Evolutionary conservation across 2,113 vertebrate species (phyloP).

Genomic region (Oenanthe melanoleuca): DNA sequence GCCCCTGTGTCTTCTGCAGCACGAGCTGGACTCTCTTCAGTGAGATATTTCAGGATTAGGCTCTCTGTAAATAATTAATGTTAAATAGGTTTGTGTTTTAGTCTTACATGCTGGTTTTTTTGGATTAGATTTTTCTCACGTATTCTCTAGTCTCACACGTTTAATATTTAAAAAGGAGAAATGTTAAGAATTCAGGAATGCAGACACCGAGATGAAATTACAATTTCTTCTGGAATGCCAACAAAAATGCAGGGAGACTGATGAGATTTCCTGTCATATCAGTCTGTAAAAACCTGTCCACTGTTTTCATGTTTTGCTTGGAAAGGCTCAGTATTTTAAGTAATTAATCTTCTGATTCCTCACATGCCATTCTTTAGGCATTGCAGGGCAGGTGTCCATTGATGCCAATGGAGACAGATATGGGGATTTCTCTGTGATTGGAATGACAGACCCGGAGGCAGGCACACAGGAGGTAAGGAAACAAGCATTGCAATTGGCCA

Average conservation of each 20-base stretch:
- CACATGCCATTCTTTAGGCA: conserved; percentile 81
- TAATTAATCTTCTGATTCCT: conserved; percentile 75
- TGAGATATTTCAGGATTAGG: background rate
- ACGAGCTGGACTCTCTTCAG: background rate
- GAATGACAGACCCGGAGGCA: conserved; percentile 87
- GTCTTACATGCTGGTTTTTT: conserved; percentile 9
- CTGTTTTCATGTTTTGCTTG: conserved; percentile 79
- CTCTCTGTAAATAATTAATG: background rate
- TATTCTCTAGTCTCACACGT: conserved; percentile 59
- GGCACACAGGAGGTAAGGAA: conserved; percentile 92
- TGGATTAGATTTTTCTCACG: conserved; percentile 41
- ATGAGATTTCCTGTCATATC: conserved; percentile 84
- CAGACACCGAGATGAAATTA: conserved; percentile 82
- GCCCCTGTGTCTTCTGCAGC: background rate
- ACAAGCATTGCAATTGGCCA: background rate
- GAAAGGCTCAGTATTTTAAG: conserved; percentile 62
- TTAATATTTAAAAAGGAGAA: conserved; percentile 72
- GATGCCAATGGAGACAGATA: conserved; percentile 92
- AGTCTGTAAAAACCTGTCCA: conserved; percentile 75
- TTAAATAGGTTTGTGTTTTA: background rate
- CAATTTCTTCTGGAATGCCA: conserved; percentile 82
- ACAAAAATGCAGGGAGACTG: conserved; percentile 78
- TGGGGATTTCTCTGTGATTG: conserved; percentile 94
- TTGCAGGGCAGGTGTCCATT: conserved; percentile 94
- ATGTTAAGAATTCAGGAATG: conserved; percentile 88